Base-by-base conservation (phyloP, 35 echinoderm and acorn worm species). In the Patiria miniata region DNA sequence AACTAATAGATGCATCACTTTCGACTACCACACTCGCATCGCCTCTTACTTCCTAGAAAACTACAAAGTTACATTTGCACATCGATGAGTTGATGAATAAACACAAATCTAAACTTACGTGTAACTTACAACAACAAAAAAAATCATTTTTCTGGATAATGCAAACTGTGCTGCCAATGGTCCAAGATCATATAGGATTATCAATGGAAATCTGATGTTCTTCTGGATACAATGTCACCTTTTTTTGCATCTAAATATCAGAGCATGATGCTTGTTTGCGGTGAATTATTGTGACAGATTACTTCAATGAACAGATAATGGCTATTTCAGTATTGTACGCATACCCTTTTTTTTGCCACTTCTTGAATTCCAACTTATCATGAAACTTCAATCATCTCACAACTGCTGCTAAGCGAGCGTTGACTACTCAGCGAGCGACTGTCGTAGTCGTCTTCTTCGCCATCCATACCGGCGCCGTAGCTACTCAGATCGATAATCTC, bases 361-460 rank as follows among this genome's bases (percentile, higher is more conserved):
- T 6, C 42, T 47, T 47, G 42, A 47, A 47, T 47, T 12, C 12
- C 12, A 12, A 6, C 12, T 9, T 89, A 81, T 99, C 89, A 99
- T 52, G 96, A 99, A 19, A 99, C 96, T 81, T 99, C 96, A 34
- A 99, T 99, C 96, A 99, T 99, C 52, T 99, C 96, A 81, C 96
- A 99, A 85, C 93, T 95, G 76, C 96, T 94, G 57, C 96, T 94
- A 8, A 99, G 79, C 26, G 96, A 94, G 37, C 96, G 59, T 81
- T 99, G 93, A 78, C 93, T 99, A 80, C 96, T 94, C 22, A 99
- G 83, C 1, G 92, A 94, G n/a, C 93, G 82, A 10, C 89, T 92
- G 39, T 94, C 93, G 89, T 81, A 90, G 56, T 99, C 96, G 47
- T 94, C 92, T 29, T 92, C 93, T 14, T 95, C 93, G 34, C 81